Conservation (phyloP, 2,113 vertebrate genomes). For the Kobus ellipsiprymnus region DNA sequence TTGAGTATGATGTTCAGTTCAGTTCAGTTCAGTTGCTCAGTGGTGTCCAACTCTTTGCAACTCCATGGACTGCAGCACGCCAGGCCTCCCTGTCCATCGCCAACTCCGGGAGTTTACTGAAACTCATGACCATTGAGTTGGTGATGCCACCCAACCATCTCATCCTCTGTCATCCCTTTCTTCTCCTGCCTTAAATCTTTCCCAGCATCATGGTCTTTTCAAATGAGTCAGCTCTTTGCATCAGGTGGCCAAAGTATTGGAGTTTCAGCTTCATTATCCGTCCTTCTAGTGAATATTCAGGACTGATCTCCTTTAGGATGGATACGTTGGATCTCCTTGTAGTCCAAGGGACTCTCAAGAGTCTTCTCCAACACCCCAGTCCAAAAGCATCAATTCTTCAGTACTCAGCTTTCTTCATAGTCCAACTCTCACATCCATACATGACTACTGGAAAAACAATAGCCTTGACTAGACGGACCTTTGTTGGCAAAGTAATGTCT, state of each 20-base stretch:
- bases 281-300: not conserved
- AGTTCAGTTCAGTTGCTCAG: not conserved
- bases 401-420: not conserved
- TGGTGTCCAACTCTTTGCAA: not conserved
- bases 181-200: not conserved
- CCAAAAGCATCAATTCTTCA: not conserved
- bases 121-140: not conserved
- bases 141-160: not conserved
- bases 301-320: not conserved
- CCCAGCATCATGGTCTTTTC: not conserved
- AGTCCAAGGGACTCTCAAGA: not conserved
- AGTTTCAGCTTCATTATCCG: not conserved
- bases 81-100: not conserved
- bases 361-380: not conserved
- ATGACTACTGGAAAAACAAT: too few species aligned
- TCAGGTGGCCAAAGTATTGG: not conserved
- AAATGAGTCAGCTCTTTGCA: not conserved
- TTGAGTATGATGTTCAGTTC: not conserved
- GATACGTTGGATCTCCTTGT: accelerated
- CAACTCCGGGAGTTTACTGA: not conserved
- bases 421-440: not conserved
- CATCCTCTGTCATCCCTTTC: not conserved
- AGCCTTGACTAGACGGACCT: too few species aligned
- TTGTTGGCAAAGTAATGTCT: too few species aligned
- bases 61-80: not conserved